Evolutionary conservation across 2,797 vertebrate species (phyloP).

Genomic region (Phaenicophaeus curvirostris): DNA sequence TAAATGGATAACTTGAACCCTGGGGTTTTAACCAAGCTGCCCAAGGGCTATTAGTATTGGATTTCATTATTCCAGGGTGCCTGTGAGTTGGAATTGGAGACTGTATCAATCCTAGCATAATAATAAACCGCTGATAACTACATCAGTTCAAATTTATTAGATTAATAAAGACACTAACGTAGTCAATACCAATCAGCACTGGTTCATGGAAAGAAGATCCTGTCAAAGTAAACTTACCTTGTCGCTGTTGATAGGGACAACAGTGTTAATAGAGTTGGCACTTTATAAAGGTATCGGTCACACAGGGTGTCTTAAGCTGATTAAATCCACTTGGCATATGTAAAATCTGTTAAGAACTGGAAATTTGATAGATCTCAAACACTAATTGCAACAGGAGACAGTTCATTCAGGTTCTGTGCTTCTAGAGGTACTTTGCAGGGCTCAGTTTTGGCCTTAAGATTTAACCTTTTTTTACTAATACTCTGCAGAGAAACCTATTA

Average conservation of each 20-base stretch:
- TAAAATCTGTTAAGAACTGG: conserved; percentile 54
- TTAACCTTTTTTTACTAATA: neutral
- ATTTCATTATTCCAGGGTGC: conserved; percentile 38
- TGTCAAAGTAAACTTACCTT: conserved; percentile 54
- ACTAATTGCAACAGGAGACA: conserved; percentile 13
- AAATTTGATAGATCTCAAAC: conserved; percentile 44
- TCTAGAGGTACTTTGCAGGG: neutral
- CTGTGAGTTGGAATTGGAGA: neutral
- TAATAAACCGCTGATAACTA: conserved; percentile 13
- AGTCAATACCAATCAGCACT: conserved; percentile 31
- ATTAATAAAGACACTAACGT: conserved; percentile 52
- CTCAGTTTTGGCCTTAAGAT: neutral
- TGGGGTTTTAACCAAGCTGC: conserved; percentile 27
- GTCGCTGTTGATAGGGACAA: conserved; percentile 7
- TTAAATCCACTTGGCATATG: conserved; percentile 32
- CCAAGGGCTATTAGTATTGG: conserved; percentile 16
- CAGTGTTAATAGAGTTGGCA: conserved; percentile 43
- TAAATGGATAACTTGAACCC: conserved; percentile 41
- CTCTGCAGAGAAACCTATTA: neutral
- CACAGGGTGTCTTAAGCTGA: conserved; percentile 51
- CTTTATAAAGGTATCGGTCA: conserved; percentile 27
- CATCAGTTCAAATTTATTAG: conserved; percentile 28
- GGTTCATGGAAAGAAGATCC: conserved; percentile 22
- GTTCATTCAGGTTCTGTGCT: neutral
- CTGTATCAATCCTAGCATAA: conserved; percentile 9